A percentile compares a stretch with the other conserved stretches of the same genome.
Conservation (phyloP, 2,113 vertebrate species). For the Theristicus caerulescens region DNA sequence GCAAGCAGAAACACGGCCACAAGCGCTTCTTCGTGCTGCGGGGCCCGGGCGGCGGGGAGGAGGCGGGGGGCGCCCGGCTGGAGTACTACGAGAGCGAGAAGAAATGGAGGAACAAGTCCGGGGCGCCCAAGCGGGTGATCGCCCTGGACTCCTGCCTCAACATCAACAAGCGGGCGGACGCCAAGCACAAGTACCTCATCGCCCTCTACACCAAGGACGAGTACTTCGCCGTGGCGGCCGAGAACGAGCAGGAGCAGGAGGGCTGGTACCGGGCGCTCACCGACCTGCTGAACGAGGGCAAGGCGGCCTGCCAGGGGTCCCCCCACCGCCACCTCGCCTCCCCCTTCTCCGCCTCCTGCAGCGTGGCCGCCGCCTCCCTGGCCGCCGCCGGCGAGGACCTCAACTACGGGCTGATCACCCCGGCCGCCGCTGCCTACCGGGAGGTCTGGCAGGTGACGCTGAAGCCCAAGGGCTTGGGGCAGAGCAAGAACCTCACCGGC, state of each 20-base stretch:
- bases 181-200: constrained; percentile 95
- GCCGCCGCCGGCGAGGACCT: constrained; percentile 77
- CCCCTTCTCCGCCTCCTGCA: constrained; percentile 76
- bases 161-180: constrained; percentile 95
- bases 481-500: constrained; percentile 89
- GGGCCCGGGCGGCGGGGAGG: constrained; percentile 69
- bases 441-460: constrained; percentile 98
- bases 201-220: constrained; percentile 98
- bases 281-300: constrained; percentile 86
- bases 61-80: constrained; percentile 82
- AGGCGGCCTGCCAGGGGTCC: constrained; percentile 78
- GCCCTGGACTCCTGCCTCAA: constrained; percentile 92
- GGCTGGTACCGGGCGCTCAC: constrained; percentile 90
- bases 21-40: constrained; percentile 94
- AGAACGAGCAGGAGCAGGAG: constrained; percentile 93
- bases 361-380: constrained; percentile 58
- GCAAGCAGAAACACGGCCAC: constrained; percentile 96
- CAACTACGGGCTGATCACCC: constrained; percentile 85
- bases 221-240: constrained; percentile 95
- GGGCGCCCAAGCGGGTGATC: constrained; percentile 90
- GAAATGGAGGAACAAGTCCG: constrained; percentile 96
- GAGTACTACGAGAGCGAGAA: constrained; percentile 99
- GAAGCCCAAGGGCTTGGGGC: constrained; percentile 93
- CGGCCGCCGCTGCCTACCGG: constrained; percentile 83
- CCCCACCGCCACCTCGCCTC: constrained; percentile 63